Evolutionary conservation across 2,888 invertebrate species (phyloP).

Genomic region (Drosophila kuntzei): DNA sequence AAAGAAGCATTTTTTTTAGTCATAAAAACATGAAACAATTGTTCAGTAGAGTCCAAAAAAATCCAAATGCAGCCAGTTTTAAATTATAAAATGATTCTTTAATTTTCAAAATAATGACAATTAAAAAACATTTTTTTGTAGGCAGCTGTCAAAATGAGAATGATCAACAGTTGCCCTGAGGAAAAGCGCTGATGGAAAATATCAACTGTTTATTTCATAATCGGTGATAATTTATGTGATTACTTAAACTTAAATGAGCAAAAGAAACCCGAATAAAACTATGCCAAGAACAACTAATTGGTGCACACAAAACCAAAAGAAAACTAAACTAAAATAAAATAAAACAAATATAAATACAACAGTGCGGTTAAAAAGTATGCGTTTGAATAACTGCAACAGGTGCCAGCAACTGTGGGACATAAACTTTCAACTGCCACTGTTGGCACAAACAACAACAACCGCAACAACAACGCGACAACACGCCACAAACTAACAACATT

Average conservation of each 20-base stretch:
- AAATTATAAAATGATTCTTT: background rate
- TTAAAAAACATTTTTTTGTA: slow-evolving; percentile 12
- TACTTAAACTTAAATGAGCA: slow-evolving; percentile 77
- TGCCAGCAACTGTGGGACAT: slow-evolving; percentile 30
- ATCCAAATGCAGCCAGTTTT: slow-evolving; percentile 16
- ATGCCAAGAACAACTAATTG: slow-evolving; percentile 77
- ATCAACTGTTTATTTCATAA: slow-evolving; percentile 58
- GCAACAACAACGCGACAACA: slow-evolving; percentile 37
- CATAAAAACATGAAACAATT: background rate
- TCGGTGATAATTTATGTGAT: slow-evolving; percentile 72
- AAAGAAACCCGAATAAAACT: slow-evolving; percentile 57
- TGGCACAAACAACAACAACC: slow-evolving; percentile 15
- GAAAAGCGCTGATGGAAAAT: slow-evolving; percentile 38
- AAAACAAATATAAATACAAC: slow-evolving; percentile 21
- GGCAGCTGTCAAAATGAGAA: slow-evolving; percentile 31
- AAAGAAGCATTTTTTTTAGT: too few species aligned
- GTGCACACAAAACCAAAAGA: slow-evolving; percentile 44
- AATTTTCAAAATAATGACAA: slow-evolving; percentile 16
- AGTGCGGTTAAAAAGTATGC: slow-evolving; percentile 34
- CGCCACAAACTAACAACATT: slow-evolving; percentile 48
- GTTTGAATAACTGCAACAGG: slow-evolving; percentile 55
- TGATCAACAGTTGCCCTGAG: slow-evolving; percentile 29
- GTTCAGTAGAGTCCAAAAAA: background rate
- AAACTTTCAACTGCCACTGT: slow-evolving; percentile 45
- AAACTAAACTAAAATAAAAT: too few species aligned